Base-by-base conservation (phyloP, 2,888 invertebrate species). In the Caenorhabditis auriculariae region DNA sequence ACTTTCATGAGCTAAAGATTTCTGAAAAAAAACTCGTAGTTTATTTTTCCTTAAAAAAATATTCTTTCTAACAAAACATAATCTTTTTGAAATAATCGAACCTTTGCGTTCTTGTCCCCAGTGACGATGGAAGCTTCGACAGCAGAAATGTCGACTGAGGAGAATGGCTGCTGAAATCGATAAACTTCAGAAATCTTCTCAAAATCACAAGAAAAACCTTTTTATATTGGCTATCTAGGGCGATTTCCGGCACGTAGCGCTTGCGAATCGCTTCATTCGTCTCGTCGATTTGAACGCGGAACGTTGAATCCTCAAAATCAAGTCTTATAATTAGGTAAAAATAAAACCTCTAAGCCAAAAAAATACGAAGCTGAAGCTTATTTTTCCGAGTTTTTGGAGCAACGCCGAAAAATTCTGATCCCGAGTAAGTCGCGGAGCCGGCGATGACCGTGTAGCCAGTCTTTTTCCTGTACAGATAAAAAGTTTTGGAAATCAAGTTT, bases 371-470 rank as follows among this genome's bases (percentile, higher is more conserved):
- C 12, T 9, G 9, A 44, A 9, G 45, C 21, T n/a, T 41, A 41
- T 41, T 41, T 41, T 26, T 35, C n/a, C n/a, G n/a, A n/a, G n/a
- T n/a, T n/a, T n/a, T n/a, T n/a, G n/a, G n/a, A n/a, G n/a, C n/a
- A n/a, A n/a, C n/a, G n/a, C n/a, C n/a, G n/a, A 9, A n/a, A 35
- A 35, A 35, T 35, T 35, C 35, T 35, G 35, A 35, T 15, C 35
- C n/a, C 35, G 35, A 35, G n/a, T 35, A 35, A 15, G 9, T 35
- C 35, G 35, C 35, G 35, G 35, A 15, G 35, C 46, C 35, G 39
- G 53, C 32, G 38, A 63, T 61, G 3, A 78, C 68, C 24, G 54
- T 55, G 45, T 80, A 80, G 35, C 68, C 69, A 15, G 76, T 70
- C 19, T 9, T 41, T 41, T 41, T 19, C 7, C 19, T 15, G 19